Conservation (phyloP, 2,797 vertebrate genomes). For the Echiichthys vipera region DNA sequence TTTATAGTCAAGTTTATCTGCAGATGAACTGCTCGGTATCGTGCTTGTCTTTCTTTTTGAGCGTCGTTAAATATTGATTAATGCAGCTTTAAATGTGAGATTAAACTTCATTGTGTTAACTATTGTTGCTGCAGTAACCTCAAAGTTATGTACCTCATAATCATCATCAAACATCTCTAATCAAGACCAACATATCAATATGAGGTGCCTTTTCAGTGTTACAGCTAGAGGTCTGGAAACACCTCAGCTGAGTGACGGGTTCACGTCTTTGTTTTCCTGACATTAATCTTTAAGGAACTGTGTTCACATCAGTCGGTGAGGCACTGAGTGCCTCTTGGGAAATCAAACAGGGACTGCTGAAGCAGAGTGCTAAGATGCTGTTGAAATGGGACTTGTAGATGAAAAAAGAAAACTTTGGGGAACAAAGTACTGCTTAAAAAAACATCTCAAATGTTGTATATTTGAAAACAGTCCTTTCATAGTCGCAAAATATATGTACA, state of each 20-base stretch:
- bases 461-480: not conserved
- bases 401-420: conserved; percentile 30
- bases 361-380: conserved; percentile 14
- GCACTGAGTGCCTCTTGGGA: conserved; percentile 50
- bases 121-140: too few species aligned
- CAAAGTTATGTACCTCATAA: too few species aligned
- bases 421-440: not conserved
- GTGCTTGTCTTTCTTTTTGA: not conserved
- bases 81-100: not conserved
- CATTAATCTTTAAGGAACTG: conserved; percentile 67
- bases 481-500: not conserved
- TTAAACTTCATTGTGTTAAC: not conserved
- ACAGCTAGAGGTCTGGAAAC: not conserved
- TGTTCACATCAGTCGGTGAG: conserved; percentile 44
- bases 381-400: conserved; percentile 17
- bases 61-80: not conserved
- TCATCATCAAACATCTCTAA: too few species aligned
- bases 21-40: not conserved
- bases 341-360: conserved; percentile 61
- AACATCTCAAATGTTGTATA: conserved; percentile 14
- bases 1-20: not conserved
- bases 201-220: too few species aligned
- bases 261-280: conserved; percentile 53
- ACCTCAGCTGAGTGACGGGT: conserved; percentile 12
- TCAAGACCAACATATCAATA: not conserved